Conservation (phyloP, 2,113 vertebrate genomes). For the Atlantisia rogersi region DNA sequence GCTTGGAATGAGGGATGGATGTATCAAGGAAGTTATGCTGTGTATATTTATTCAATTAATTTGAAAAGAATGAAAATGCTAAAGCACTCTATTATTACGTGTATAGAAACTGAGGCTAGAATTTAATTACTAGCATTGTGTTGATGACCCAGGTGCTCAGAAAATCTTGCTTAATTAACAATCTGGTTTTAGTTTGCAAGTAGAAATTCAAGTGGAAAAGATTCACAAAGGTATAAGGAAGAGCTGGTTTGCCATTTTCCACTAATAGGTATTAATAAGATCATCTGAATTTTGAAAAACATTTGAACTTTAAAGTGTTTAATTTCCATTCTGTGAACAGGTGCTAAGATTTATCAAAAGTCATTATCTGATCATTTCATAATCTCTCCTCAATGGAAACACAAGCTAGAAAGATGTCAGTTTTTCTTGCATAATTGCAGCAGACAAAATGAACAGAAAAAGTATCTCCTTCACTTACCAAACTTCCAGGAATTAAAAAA, state of each 20-base stretch:
- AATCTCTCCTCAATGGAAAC: conserved; percentile 43
- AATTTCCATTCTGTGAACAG: conserved; percentile 34
- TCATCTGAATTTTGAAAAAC: conserved; percentile 42
- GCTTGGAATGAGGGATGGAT: not conserved
- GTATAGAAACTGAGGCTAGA: conserved; percentile 43
- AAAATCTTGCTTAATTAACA: conserved; percentile 54
- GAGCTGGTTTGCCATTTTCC: not conserved
- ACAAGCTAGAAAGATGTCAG: not conserved
- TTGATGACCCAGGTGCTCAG: conserved; percentile 30
- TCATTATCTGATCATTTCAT: conserved; percentile 54
- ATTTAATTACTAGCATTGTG: conserved; percentile 20
- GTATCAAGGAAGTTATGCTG: not conserved
- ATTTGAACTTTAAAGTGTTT: conserved; percentile 57
- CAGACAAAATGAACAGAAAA: not conserved
- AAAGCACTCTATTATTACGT: conserved; percentile 8
- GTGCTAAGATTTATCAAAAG: conserved; percentile 31
- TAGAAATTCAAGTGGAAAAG: conserved; percentile 42
- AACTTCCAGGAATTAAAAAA: not conserved
- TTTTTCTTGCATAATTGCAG: not conserved
- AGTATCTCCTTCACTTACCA: not conserved
- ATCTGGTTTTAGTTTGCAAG: conserved; percentile 21
- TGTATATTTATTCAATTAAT: conserved; percentile 49
- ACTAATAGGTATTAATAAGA: conserved; percentile 47
- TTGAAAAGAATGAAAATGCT: conserved; percentile 34
- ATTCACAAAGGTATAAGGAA: conserved; percentile 4